Evolutionary conservation across 2,888 invertebrate species (phyloP).

Genomic region (Amiota minor): DNA sequence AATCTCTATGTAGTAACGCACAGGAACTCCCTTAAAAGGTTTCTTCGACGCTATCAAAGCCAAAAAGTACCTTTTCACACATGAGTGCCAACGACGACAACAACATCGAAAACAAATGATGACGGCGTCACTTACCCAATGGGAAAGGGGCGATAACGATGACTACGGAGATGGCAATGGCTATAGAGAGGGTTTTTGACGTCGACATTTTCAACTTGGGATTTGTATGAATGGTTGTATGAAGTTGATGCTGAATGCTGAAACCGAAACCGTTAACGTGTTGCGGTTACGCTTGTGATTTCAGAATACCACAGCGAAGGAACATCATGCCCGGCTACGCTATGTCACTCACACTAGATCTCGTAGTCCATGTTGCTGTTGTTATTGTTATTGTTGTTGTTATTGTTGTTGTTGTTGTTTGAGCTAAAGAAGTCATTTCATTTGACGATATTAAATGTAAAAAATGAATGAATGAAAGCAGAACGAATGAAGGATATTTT

Average conservation of each 20-base stretch:
- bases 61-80: constrained; percentile 66
- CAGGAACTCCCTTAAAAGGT: constrained; percentile 35
- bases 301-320: constrained; percentile 25
- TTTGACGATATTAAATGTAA: constrained; percentile 66
- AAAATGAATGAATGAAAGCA: constrained; percentile 29
- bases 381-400: background rate
- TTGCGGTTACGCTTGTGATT: constrained; percentile 63
- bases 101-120: constrained; percentile 14
- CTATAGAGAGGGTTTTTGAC: constrained; percentile 31
- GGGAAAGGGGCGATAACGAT: constrained; percentile 4
- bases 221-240: constrained; percentile 24
- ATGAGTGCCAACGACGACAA: constrained; percentile 50
- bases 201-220: constrained; percentile 32
- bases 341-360: constrained; percentile 37
- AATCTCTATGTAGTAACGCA: background rate
- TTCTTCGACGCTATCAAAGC: constrained; percentile 33
- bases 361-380: background rate
- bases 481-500: background rate
- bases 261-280: constrained; percentile 68
- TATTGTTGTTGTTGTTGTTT: constrained; percentile 11
- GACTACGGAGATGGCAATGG: constrained; percentile 14
- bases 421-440: constrained; percentile 57
- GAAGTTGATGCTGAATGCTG: constrained; percentile 31
- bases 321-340: background rate
- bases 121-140: background rate